Percentiles rank a stretch among this genome's conserved stretches.
Conservation (phyloP, 2,113 vertebrate species). For the Corythaixoides concolor region DNA sequence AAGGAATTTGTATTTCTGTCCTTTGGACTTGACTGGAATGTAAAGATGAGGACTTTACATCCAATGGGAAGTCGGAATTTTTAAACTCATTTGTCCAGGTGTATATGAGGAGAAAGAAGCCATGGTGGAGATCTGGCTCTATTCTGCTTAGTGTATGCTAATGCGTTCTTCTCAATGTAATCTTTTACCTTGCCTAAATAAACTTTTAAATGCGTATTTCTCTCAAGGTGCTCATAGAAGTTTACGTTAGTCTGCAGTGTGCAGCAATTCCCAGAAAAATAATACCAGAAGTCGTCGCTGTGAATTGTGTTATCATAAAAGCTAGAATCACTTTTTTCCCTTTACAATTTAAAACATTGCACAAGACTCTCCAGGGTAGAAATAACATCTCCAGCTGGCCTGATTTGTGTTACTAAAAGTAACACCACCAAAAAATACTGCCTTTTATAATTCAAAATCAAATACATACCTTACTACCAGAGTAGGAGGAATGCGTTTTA, state of each 20-base stretch:
- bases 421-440: neutral
- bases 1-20: neutral
- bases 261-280: conserved; percentile 49
- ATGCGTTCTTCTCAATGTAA: neutral
- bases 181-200: conserved; percentile 40
- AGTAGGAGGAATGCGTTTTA: neutral
- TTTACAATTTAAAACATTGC: conserved; percentile 29
- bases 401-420: conserved; percentile 23
- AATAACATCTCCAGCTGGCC: conserved; percentile 16
- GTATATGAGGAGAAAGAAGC: neutral
- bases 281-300: conserved; percentile 27
- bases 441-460: neutral
- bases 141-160: neutral
- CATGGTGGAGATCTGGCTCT: neutral
- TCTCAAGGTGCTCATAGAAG: conserved; percentile 52
- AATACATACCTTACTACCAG: neutral
- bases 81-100: neutral
- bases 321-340: conserved; percentile 24
- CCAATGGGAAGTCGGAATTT: neutral
- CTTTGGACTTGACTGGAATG: neutral
- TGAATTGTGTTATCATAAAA: conserved; percentile 53
- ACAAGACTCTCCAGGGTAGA: conserved; percentile 9
- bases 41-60: neutral
- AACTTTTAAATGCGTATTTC: conserved; percentile 38
- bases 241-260: conserved; percentile 12